Conservation (phyloP, 2,888 invertebrate species). For the Mycogona germanica region DNA sequence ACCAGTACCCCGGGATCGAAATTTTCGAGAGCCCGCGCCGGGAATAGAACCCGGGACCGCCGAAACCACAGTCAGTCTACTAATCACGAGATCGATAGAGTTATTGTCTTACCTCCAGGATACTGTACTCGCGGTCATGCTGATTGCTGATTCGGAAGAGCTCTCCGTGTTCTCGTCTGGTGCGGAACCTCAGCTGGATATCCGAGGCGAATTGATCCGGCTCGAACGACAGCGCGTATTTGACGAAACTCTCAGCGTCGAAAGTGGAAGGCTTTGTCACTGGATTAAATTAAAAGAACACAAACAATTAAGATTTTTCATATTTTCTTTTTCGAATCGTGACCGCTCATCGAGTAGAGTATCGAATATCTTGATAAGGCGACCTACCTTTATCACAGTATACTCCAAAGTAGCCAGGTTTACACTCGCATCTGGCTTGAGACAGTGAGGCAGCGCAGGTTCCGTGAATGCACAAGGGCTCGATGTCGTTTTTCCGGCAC, state of each 20-base stretch:
- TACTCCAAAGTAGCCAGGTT: conserved; percentile 83
- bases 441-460: conserved; percentile 82
- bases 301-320: background rate
- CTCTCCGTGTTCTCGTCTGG: conserved; percentile 84
- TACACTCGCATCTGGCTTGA: conserved; percentile 74
- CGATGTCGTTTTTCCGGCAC: conserved; percentile 69
- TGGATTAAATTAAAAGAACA: conserved; percentile 10
- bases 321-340: background rate
- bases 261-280: conserved; percentile 82
- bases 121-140: conserved; percentile 86
- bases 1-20: no score
- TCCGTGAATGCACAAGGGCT: conserved; percentile 61
- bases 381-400: conserved; percentile 34
- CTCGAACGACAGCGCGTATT: conserved; percentile 87
- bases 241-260: conserved; percentile 88
- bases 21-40: background rate
- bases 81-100: no score
- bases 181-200: conserved; percentile 84
- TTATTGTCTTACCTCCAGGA: conserved; percentile 53
- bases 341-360: no score
- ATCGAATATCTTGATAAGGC: background rate
- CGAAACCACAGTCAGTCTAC: background rate
- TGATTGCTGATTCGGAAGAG: conserved; percentile 88
- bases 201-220: conserved; percentile 86
- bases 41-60: background rate